Percentiles rank a stretch among this genome's conserved stretches.
These are phyloP conservation scores for Suillia variegata DNA, from an alignment of 2,888 invertebrate species.

Conservation along the genomic window DNA sequence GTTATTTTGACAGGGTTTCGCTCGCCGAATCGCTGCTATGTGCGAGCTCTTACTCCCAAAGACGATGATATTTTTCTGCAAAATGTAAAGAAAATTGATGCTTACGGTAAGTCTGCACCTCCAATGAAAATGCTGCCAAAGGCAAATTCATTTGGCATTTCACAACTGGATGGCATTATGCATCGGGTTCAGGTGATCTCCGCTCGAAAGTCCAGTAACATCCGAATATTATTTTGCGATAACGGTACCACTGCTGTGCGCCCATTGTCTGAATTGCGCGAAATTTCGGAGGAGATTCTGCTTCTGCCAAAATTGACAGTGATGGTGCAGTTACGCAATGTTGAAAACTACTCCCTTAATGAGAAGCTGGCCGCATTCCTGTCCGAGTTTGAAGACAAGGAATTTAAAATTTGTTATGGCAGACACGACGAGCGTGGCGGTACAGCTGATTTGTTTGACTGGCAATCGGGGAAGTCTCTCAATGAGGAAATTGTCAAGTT, in stretches of 20 bases:
- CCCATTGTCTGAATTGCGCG: slow-evolving; percentile 27
- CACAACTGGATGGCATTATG: slow-evolving; percentile 22
- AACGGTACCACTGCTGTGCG: slow-evolving; percentile 26
- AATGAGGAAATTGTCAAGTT: slow-evolving; percentile 26
- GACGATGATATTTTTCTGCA: slow-evolving; percentile 22
- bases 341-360: slow-evolving; percentile 13
- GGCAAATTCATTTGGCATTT: slow-evolving; percentile 28
- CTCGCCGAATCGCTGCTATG: slow-evolving; percentile 27
- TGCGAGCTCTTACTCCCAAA: slow-evolving; percentile 22
- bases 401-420: slow-evolving; percentile 22
- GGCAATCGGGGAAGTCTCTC: slow-evolving; percentile 15
- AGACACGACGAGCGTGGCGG: slow-evolving; percentile 8
- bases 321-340: slow-evolving; percentile 19
- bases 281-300: slow-evolving; percentile 27
- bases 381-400: slow-evolving; percentile 27
- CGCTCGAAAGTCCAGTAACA: slow-evolving; percentile 18
- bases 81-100: slow-evolving; percentile 23
- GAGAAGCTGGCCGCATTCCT: slow-evolving; percentile 21
- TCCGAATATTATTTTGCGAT: slow-evolving; percentile 30
- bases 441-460: background rate
- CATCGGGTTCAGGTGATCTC: slow-evolving; percentile 31
- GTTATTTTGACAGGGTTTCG: slow-evolving; percentile 26
- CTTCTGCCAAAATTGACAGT: slow-evolving; percentile 26
- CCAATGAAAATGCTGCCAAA: slow-evolving; percentile 21
- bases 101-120: slow-evolving; percentile 22